Base-by-base conservation (phyloP, 2,113 vertebrate species). In the Hirundichthys speculiger region DNA sequence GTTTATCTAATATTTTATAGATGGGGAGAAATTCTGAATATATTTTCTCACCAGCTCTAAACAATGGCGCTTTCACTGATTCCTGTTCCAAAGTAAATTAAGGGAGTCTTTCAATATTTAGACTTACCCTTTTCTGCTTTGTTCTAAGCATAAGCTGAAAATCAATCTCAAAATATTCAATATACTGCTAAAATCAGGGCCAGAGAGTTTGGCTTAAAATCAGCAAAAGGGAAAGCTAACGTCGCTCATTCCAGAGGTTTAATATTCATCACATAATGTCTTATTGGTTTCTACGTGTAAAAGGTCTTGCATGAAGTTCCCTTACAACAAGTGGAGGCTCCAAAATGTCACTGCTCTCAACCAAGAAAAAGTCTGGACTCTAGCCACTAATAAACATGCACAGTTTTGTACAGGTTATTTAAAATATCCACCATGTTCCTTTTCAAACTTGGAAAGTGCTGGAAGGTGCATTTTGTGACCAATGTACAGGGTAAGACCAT, bases 1-100 rank as follows among this genome's bases (percentile, higher is more conserved):
- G 19, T 69, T 58, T 49, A 69, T 65, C 18, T 59, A 10, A 46
- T 15, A 61, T 18, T 73, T 64, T 40, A 43, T 51, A 55, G 74
- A 12, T n/a, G 21, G 40, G 34, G 24, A 12, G 13, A 14, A 60
- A 47, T 27, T 5, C 52, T 56, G 9, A 47, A 57, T 2, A 3
- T 46, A 34, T 27, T 58, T 77, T 21, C 16, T 58, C 13, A 21
- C 63, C 20, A 22, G 18, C 27, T 41, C 68, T 8, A 72, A 58
- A 74, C 39, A 51, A 42, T 46, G 11, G 62, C 40, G 15, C 14
- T 50, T 55, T 84, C 13, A 48, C 46, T 57, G 18, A 43, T 34
- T 40, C 5, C 16, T 40, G 25, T 15, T 49, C 27, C 59, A 54
- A 56, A 56, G 27, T 42, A 34, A 57, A 64, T 43, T 42, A 24